A percentile compares a stretch with the other conserved stretches of the same genome.
Conservation (phyloP, 2,888 invertebrate species). For the Axea sp. region DNA sequence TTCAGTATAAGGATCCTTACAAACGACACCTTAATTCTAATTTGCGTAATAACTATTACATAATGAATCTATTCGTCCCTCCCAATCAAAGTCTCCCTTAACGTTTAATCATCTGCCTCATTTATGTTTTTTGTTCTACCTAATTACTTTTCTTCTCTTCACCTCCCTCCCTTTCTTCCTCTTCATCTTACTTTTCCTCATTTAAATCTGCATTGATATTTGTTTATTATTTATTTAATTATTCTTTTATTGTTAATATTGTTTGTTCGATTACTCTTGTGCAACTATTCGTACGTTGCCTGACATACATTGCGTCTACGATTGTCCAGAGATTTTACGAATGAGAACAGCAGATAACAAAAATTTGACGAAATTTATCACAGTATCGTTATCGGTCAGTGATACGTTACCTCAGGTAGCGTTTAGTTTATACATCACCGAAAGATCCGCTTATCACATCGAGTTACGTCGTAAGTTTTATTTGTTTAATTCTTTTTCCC, state of each 20-base stretch:
- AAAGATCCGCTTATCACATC: conserved; percentile 59
- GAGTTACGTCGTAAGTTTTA: conserved; percentile 41
- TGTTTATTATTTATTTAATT: conserved; percentile 6
- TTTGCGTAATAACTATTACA: conserved; percentile 53
- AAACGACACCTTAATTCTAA: conserved; percentile 48
- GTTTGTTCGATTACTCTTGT: conserved; percentile 64
- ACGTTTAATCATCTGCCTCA: conserved; percentile 49
- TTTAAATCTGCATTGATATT: conserved; percentile 28
- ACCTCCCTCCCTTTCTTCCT: not conserved
- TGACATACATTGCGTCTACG: conserved; percentile 41
- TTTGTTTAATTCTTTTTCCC: no score
- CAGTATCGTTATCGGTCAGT: conserved; percentile 54
- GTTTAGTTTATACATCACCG: conserved; percentile 46
- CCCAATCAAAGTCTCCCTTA: conserved; percentile 40
- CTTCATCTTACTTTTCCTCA: conserved; percentile 4
- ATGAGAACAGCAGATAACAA: conserved; percentile 24
- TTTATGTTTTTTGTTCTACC: conserved; percentile 44
- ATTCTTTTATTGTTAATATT: conserved; percentile 31
- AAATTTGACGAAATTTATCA: conserved; percentile 55
- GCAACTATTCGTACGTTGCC: conserved; percentile 55
- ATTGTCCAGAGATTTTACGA: conserved; percentile 57
- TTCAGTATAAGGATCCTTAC: conserved; percentile 49
- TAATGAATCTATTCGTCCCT: conserved; percentile 55
- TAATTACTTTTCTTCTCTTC: conserved; percentile 9
- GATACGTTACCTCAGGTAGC: conserved; percentile 36